phyloP scores from a whole-genome alignment of 2,113 vertebrate genomes.

The Cheilinus undulatus region DNA sequence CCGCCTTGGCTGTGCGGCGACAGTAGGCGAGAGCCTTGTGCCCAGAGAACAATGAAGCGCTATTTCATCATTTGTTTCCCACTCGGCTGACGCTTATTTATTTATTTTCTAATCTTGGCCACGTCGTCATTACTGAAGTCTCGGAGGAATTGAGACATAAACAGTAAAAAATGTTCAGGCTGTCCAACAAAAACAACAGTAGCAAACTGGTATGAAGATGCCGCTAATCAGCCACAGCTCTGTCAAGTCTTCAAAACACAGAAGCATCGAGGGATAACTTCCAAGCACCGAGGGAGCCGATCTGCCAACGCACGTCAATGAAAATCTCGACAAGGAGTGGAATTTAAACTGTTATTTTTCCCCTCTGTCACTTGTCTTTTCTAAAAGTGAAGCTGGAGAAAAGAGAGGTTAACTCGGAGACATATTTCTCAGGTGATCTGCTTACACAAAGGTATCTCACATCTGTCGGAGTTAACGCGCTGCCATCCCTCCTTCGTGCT shows the following conservation, averaged over 20 bases:
- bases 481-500: not conserved
- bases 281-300: slow-evolving; percentile 3
- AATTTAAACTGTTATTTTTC: slow-evolving; percentile 5
- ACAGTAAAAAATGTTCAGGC: slow-evolving; percentile 8
- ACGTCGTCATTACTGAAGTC: slow-evolving; percentile 31
- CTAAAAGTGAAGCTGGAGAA: not conserved
- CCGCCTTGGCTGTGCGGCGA: slow-evolving; percentile 22
- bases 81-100: slow-evolving; percentile 25
- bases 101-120: slow-evolving; percentile 35
- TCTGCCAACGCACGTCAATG: slow-evolving; percentile 5
- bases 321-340: slow-evolving; percentile 15
- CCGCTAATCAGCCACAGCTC: slow-evolving; percentile 28
- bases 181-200: slow-evolving; percentile 5
- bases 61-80: slow-evolving; percentile 57
- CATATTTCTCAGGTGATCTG: slow-evolving; percentile 15
- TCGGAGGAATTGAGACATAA: slow-evolving; percentile 23
- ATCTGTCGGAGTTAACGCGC: not conserved
- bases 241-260: slow-evolving; percentile 33
- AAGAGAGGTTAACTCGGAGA: not conserved
- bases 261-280: slow-evolving; percentile 13
- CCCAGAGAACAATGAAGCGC: slow-evolving; percentile 38
- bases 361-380: slow-evolving; percentile 1
- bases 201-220: slow-evolving; percentile 9
- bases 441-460: not conserved
- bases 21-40: slow-evolving; percentile 1